phyloP scores from a whole-genome alignment of 2,797 vertebrate species.

The Calcarius lapponicus region DNA sequence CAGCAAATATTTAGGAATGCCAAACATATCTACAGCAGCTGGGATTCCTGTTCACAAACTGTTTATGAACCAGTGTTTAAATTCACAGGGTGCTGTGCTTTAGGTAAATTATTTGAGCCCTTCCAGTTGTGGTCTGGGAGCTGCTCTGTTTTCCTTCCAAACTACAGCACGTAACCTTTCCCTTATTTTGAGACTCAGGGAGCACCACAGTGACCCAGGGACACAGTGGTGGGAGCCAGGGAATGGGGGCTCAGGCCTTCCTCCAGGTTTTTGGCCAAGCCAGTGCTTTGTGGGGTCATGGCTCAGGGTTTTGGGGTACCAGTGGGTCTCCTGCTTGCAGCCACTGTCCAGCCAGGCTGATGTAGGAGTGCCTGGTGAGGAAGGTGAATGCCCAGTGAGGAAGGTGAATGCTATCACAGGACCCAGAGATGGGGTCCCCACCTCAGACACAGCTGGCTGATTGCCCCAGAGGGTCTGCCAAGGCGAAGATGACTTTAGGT shows the following conservation, averaged over 20 bases:
- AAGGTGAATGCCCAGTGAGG: fast-evolving
- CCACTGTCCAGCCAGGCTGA: background rate
- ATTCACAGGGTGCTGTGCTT: background rate
- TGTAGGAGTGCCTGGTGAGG: no score
- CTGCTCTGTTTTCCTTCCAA: background rate
- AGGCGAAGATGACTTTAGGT: background rate
- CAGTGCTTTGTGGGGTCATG: background rate
- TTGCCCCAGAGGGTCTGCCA: background rate
- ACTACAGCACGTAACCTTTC: background rate
- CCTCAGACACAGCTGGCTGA: background rate
- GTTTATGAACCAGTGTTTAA: slow-evolving; percentile 39
- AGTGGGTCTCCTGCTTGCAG: background rate
- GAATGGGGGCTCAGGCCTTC: fast-evolving
- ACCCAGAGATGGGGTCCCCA: background rate
- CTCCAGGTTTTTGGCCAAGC: background rate
- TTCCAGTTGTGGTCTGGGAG: background rate
- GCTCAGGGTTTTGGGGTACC: background rate
- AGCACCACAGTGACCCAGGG: background rate
- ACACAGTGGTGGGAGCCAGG: background rate
- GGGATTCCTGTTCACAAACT: background rate
- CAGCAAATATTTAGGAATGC: slow-evolving; percentile 49
- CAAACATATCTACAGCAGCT: background rate
- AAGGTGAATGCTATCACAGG: background rate
- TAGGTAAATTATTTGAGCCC: background rate
- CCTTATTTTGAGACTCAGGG: background rate